Evolutionary conservation across 1,140 invertebrate species (phyloP), one percentile per base, ranked within the genome.

Genomic region (Eupeodes corollae): DNA sequence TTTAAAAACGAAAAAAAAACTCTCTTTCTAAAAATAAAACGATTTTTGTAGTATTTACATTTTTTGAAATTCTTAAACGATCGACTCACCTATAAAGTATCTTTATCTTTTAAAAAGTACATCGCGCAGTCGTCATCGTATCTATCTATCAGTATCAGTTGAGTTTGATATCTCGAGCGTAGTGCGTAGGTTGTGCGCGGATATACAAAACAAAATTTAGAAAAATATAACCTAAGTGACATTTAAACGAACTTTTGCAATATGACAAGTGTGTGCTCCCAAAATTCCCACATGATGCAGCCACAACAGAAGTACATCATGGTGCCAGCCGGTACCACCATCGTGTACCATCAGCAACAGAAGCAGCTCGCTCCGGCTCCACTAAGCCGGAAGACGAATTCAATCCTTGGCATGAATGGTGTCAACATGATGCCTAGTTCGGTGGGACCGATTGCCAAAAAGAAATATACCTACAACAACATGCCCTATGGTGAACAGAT

Each of bases 391-490:
- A 26, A 26, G 21, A 8, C 59, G 2, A 21, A 2, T n/a, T 63
- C 69, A 44, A 44, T 67, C 14, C 46, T 70, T 37, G 68, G 70
- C 21, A 54, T 56, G 14, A 69, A 61, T 46, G 59, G 61, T 50
- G 53, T 56, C 54, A 69, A 67, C 49, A 51, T 48, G 10, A 43
- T 45, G 50, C 19, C 19, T 2, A 38, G 34, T 14, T 11, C 8
- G 44, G 18, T 53, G 1, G 63, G 55, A 6, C 56, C 55, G 67
- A 77, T 49, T 52, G 68, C 32, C 58, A 86, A 86, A 62, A 74
- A 84, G 58, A 83, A 84, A 61, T 84, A 79, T 56, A 80, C 78
- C 51, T 85, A 84, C 56, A 56, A 68, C 15, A 72, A 71, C 35
- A 71, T 79, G 61, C 75, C 75, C 0, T 80, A 80, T 50, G 73